phyloP scores from a whole-genome alignment of 2,888 invertebrate genomes.

The Trichogramma dendrolimi region DNA sequence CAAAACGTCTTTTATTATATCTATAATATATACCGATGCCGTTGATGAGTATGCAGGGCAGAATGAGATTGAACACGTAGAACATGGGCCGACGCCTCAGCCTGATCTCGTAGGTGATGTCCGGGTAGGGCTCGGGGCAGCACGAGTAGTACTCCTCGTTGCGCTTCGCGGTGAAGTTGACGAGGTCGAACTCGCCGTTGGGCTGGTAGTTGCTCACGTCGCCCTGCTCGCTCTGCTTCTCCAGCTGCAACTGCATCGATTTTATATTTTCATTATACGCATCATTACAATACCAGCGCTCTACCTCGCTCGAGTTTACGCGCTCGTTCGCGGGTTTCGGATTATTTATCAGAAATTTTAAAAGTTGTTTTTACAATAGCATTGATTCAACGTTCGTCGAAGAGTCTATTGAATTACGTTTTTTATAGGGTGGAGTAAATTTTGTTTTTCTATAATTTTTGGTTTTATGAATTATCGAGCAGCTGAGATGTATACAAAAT shows the following conservation, averaged over 20 bases:
- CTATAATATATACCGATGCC: slow-evolving; percentile 67
- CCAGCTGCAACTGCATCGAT: slow-evolving; percentile 64
- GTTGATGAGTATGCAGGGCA: slow-evolving; percentile 80
- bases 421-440: too few relatives aligned
- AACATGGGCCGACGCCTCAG: slow-evolving; percentile 74
- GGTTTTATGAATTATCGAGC: too few relatives aligned
- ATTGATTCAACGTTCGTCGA: too few relatives aligned
- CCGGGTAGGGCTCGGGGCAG: slow-evolving; percentile 78
- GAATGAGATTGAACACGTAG: slow-evolving; percentile 80
- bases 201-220: slow-evolving; percentile 85
- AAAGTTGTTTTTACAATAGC: too few relatives aligned
- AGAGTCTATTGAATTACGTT: too few relatives aligned
- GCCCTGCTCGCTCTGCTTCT: slow-evolving; percentile 74
- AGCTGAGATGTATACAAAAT: too few relatives aligned
- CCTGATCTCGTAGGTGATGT: slow-evolving; percentile 76
- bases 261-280: background rate
- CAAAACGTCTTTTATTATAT: background rate
- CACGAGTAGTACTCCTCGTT: slow-evolving; percentile 75
- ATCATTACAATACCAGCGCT: too few relatives aligned
- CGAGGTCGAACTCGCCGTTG: slow-evolving; percentile 85
- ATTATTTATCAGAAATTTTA: too few relatives aligned
- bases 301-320: too few relatives aligned
- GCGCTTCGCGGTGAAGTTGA: slow-evolving; percentile 69
- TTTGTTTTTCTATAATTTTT: too few relatives aligned
- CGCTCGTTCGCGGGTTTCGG: too few relatives aligned